Evolutionary conservation across 2,113 vertebrate species (phyloP), one percentile per base, ranked within the genome.

Genomic region (Xiphorhynchus elegans): DNA sequence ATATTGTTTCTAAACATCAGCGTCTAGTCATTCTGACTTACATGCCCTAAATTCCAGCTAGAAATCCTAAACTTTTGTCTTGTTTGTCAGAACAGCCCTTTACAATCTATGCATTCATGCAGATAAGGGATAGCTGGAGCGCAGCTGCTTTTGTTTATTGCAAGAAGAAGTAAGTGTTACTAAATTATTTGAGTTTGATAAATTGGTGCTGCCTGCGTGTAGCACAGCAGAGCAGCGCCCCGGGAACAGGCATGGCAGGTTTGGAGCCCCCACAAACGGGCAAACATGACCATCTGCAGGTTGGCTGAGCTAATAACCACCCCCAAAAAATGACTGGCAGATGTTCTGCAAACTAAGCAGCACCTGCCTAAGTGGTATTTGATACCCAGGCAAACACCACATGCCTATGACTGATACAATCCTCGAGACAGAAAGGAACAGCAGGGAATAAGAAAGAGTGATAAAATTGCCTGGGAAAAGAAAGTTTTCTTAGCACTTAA

Each of bases 1-100:
- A 96, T 81, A 96, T 96, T 96, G 87, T 95, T 92, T 90, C 95
- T 89, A 97, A 97, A 96, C 95, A 95, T 93, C 88, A 86, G 37
- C 18, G 21, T 70, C 53, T 35, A 67, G 81, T 90, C 83, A 2
- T 84, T 91, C 87, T 42, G 91, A 95, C 91, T 95, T 95, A 72
- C 87, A 62, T 96, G 96, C 84, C 95, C 96, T 87, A 91, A 95
- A 97, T 97, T 97, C 95, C 84, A 94, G 88, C 78, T 92, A 67
- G 96, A 97, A 97, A 97, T 88, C 73, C 68, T 84, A 92, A 97
- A 97, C 95, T 96, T 95, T 90, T 94, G 74, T 40, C 82, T 59
- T 63, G 78, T 78, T 74, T 53, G 40, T 77, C 86, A 75, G 69
- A 60, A 72, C 72, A 94, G 72, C 80, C 87, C 95, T 81, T 95